phyloP scores from a whole-genome alignment of 1,140 invertebrate species.

The Dufourea novaeangliae region DNA sequence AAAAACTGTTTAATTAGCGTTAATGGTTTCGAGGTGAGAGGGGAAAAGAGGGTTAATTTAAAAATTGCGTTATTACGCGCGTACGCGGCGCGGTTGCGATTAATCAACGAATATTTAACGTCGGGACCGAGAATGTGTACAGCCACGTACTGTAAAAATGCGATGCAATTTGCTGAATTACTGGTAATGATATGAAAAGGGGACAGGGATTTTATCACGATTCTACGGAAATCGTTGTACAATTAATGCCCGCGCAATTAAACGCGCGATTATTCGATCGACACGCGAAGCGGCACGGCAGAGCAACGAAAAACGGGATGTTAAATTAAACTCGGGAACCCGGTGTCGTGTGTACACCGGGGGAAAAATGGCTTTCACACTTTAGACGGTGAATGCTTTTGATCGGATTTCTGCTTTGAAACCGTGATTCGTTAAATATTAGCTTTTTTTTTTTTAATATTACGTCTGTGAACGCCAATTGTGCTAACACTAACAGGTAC shows the following conservation, averaged over 20 bases:
- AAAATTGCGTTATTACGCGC: slow-evolving; percentile 30
- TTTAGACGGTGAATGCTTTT: not conserved
- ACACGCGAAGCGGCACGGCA: not conserved
- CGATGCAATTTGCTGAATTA: slow-evolving; percentile 41
- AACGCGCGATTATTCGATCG: slow-evolving; percentile 29
- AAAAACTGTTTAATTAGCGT: slow-evolving; percentile 42
- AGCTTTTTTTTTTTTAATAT: too few relatives aligned
- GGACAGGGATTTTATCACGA: slow-evolving; percentile 25
- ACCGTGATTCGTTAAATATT: not conserved
- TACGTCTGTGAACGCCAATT: too few relatives aligned
- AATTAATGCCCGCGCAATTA: slow-evolving; percentile 31
- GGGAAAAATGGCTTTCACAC: not conserved
- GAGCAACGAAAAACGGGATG: not conserved
- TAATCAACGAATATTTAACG: slow-evolving; percentile 41
- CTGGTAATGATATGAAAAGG: slow-evolving; percentile 34
- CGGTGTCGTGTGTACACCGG: not conserved
- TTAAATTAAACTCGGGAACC: not conserved
- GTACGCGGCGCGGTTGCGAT: not conserved
- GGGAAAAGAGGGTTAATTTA: not conserved
- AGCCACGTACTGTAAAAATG: slow-evolving; percentile 2
- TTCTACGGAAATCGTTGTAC: not conserved
- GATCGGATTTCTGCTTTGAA: not conserved
- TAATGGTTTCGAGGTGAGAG: not conserved
- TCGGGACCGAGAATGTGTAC: not conserved
- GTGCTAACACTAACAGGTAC: too few relatives aligned